phyloP scores from a whole-genome alignment of 1,140 invertebrate genomes.

The Mercenaria mercenaria region DNA sequence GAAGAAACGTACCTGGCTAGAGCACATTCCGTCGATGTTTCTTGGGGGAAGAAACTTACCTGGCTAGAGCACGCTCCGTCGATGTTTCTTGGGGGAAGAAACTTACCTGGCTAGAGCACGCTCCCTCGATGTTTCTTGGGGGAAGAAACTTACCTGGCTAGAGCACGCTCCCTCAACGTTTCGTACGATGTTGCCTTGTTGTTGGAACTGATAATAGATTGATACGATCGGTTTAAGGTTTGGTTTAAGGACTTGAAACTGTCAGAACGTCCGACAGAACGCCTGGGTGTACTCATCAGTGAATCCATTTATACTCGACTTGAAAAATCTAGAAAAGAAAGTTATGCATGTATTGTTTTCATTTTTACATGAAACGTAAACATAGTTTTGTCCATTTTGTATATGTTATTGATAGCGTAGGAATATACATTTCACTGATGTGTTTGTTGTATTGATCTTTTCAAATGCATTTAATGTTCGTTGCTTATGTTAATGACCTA shows the following conservation, averaged over 20 bases:
- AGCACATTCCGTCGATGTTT: no score
- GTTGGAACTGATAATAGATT: conserved; percentile 4
- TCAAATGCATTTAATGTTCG: no score
- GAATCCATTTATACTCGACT: conserved; percentile 50
- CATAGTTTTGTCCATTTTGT: no score
- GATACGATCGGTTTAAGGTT: conserved; percentile 5
- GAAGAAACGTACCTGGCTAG: no score
- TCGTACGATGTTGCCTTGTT: conserved; percentile 13
- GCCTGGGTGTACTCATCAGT: neutral
- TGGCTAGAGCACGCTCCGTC: conserved; percentile 33
- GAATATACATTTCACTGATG: no score
- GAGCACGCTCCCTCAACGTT: conserved; percentile 30
- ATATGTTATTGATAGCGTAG: no score
- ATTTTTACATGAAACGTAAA: no score
- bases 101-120: conserved; percentile 44
- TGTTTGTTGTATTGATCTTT: no score
- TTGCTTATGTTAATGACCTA: no score
- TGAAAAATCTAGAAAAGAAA: no score
- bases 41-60: conserved; percentile 24
- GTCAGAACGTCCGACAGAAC: neutral
- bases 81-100: neutral
- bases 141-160: conserved; percentile 27
- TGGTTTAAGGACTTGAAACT: conserved; percentile 41
- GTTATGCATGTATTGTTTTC: no score
- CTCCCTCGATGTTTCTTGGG: conserved; percentile 15